Percentiles rank a stretch among this genome's conserved stretches.
Conservation (phyloP, 2,113 vertebrate genomes). For the Aldabrachelys gigantea region DNA sequence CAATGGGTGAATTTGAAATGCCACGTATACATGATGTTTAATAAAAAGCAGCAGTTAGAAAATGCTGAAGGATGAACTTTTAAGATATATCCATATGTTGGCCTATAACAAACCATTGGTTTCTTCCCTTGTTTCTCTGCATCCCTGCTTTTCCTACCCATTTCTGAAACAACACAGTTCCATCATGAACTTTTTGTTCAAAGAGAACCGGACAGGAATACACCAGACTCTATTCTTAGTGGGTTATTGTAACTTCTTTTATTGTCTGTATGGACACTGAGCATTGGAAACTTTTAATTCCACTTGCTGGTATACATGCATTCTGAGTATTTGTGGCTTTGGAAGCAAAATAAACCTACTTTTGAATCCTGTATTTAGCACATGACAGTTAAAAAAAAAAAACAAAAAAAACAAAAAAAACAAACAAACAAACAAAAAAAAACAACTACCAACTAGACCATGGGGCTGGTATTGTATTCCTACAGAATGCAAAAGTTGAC, state of each 20-base stretch:
- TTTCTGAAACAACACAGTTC: constrained; percentile 15
- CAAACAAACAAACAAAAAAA: no score
- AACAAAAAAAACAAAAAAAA: no score
- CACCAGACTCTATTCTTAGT: not conserved
- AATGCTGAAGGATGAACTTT: not conserved
- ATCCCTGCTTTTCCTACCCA: not conserved
- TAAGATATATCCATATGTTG: not conserved
- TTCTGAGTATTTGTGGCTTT: not conserved
- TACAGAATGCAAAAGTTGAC: accelerated
- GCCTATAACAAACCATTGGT: not conserved
- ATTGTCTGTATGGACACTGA: not conserved
- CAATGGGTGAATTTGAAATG: not conserved
- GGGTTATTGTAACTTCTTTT: not conserved
- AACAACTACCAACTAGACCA: not conserved
- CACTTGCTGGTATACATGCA: not conserved
- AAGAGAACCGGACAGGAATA: not conserved
- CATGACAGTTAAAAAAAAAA: not conserved
- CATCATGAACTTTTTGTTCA: not conserved
- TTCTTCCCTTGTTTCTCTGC: constrained; percentile 20
- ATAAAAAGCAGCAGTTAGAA: not conserved
- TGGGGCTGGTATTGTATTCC: not conserved
- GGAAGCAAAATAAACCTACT: not conserved
- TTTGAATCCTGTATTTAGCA: not conserved
- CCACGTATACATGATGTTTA: accelerated
- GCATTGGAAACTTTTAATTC: not conserved